Base-by-base conservation (phyloP, 1,140 invertebrate genomes). In the Phymastichus coffea region DNA sequence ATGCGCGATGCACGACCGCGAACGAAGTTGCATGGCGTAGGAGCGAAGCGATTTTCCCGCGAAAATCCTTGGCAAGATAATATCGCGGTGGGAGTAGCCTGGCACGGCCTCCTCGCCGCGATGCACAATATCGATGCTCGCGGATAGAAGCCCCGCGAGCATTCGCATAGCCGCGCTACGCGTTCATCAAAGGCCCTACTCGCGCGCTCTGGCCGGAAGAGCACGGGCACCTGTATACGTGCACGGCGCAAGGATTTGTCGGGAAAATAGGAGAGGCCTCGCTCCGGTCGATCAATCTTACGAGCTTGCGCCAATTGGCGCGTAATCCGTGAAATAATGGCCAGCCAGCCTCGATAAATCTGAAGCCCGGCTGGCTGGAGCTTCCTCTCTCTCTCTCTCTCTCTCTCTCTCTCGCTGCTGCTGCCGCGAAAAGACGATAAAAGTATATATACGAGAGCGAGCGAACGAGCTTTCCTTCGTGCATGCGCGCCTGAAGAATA, bases 321-420 rank as follows among this genome's bases (percentile, higher is more conserved):
- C 38, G 56, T 69, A 70, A 71, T 68, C 60, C 64, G 46, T 63
- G 65, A 70, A 71, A 70, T 68, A 73, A 73, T 68, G 66, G 61
- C 51, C 53, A 53, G 48, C 63, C 59, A 63, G 63, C 63, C 49
- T 65, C 66, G 63, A 70, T 70, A 71, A 72, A 74, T 73, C 61
- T 65, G 65, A 61, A 61, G 58, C 40, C 43, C 55, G 57, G 35
- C 22, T 49, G 40, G 55, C 15, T 40, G 35, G 35, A 41, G 35
- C 35, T 17, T 54, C 64, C 30, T 61, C 20, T 60, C 12, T 9
- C 15, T 49, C 37, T 57, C n/a, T n/a, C n/a, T n/a, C n/a, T n/a
- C n/a, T n/a, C 8, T 37, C 52, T 38, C 25, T 30, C 44, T 44
- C 38, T 48, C 12, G 38, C n/a, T 46, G 25, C 19, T 9, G 23